phyloP scores from a whole-genome alignment of 1,140 invertebrate species.

The Solenopsis invicta region DNA sequence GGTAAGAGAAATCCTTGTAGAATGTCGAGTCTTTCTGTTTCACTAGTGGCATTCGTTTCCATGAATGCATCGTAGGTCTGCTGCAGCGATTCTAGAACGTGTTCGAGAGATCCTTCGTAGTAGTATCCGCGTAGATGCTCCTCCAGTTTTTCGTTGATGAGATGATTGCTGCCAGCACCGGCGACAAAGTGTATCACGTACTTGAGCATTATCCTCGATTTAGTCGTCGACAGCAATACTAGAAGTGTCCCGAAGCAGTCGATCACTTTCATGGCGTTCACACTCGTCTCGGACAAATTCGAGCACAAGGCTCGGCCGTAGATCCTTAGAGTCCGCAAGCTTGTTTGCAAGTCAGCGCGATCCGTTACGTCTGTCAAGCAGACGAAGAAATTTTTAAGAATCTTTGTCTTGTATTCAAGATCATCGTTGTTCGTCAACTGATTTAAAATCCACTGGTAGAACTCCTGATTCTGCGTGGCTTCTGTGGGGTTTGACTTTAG shows the following conservation, averaged over 20 bases:
- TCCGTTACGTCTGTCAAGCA: constrained; percentile 76
- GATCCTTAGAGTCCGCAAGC: constrained; percentile 69
- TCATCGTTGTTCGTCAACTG: constrained; percentile 68
- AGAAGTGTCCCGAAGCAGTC: constrained; percentile 81
- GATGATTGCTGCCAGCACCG: constrained; percentile 73
- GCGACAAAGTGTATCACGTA: constrained; percentile 76
- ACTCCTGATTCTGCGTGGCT: constrained; percentile 27
- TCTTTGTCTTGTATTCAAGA: constrained; percentile 76
- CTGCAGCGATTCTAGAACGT: constrained; percentile 76
- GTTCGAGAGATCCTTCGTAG: constrained; percentile 61
- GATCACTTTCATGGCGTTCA: constrained; percentile 68
- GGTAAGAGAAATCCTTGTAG: constrained; percentile 79
- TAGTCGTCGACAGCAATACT: constrained; percentile 78
- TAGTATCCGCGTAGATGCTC: constrained; percentile 78
- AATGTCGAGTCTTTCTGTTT: constrained; percentile 75
- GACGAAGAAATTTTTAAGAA: constrained; percentile 81
- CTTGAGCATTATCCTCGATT: constrained; percentile 79
- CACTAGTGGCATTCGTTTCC: constrained; percentile 16
- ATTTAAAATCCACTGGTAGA: constrained; percentile 80
- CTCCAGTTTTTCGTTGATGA: constrained; percentile 76
- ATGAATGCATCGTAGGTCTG: constrained; percentile 77
- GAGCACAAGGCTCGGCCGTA: constrained; percentile 8
- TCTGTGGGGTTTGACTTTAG: constrained; percentile 76
- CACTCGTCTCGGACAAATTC: constrained; percentile 39
- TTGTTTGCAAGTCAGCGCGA: constrained; percentile 64